Conservation (phyloP, 1,140 invertebrate species). For the Bombus superbus region DNA sequence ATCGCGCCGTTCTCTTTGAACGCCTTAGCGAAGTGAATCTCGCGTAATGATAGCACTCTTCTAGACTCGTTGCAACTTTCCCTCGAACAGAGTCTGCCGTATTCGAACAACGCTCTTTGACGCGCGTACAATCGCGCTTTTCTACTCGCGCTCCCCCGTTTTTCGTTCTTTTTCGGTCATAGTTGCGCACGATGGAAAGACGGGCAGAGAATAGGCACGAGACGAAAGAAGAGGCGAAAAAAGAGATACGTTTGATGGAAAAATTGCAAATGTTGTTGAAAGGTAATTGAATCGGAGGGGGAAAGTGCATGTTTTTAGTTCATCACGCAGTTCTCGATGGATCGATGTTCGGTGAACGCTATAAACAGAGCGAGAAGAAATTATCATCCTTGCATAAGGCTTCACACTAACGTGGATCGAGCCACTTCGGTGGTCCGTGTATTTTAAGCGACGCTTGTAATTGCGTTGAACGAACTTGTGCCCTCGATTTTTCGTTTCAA, state of each 20-base stretch:
- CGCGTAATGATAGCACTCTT: conserved; percentile 6
- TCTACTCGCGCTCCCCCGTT: neutral
- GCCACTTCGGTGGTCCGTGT: conserved; percentile 28
- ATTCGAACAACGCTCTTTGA: conserved; percentile 10
- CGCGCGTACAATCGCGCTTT: conserved; percentile 4
- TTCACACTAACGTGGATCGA: conserved; percentile 10
- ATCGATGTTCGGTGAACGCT: conserved; percentile 30
- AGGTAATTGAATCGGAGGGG: neutral
- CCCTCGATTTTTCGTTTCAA: conserved; percentile 27
- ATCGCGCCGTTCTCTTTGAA: neutral
- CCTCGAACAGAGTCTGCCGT: neutral
- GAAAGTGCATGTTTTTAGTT: conserved; percentile 22
- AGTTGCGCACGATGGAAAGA: neutral
- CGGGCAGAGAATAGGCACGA: neutral
- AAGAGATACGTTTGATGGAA: neutral
- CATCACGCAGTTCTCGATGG: conserved; percentile 29
- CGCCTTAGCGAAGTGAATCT: neutral
- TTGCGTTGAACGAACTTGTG: neutral
- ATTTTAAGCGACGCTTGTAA: conserved; percentile 39
- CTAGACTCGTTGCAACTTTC: conserved; percentile 5
- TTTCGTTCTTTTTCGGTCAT: neutral
- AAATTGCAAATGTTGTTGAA: neutral
- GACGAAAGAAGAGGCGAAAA: neutral
- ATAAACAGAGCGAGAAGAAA: conserved; percentile 54
- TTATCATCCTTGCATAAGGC: conserved; percentile 48